phyloP scores from a whole-genome alignment of 2,888 invertebrate genomes.

The Muschampia staudingeri region DNA sequence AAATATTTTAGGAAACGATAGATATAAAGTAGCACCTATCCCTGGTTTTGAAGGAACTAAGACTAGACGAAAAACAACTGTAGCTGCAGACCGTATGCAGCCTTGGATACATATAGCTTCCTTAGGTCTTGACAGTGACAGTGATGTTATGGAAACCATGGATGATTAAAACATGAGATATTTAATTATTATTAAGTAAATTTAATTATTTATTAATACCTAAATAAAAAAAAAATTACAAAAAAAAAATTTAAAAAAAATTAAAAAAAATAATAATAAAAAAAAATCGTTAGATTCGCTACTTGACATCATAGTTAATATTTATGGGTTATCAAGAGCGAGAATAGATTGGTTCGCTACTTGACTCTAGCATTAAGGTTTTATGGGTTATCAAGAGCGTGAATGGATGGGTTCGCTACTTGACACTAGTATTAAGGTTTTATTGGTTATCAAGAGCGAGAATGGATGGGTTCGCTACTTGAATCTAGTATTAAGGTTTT shows the following conservation, averaged over 20 bases:
- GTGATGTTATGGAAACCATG: background rate
- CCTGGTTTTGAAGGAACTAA: background rate
- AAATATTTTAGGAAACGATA: background rate
- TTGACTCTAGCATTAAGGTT: background rate
- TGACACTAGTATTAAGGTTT: background rate
- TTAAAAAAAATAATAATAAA: too few relatives aligned
- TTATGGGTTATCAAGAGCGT: background rate
- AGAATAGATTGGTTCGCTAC: background rate
- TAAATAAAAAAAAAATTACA: too few relatives aligned
- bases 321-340: background rate
- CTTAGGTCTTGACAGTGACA: background rate
- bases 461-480: background rate
- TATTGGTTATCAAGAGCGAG: background rate
- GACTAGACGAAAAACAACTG: background rate
- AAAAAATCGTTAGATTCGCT: too few relatives aligned
- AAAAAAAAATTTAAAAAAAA: too few relatives aligned
- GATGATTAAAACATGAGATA: background rate
- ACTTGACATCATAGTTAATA: too few relatives aligned
- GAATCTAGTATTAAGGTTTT: too few relatives aligned
- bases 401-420: background rate
- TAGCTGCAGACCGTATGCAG: background rate
- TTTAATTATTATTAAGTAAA: too few relatives aligned
- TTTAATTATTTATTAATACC: too few relatives aligned
- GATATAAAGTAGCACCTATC: conserved; percentile 1
- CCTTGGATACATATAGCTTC: background rate